A percentile compares a stretch with the other conserved stretches of the same genome.
These are phyloP conservation scores for Acanthosepion esculentum DNA, from an alignment of 2,888 invertebrate genomes.

Conservation along the genomic window DNA sequence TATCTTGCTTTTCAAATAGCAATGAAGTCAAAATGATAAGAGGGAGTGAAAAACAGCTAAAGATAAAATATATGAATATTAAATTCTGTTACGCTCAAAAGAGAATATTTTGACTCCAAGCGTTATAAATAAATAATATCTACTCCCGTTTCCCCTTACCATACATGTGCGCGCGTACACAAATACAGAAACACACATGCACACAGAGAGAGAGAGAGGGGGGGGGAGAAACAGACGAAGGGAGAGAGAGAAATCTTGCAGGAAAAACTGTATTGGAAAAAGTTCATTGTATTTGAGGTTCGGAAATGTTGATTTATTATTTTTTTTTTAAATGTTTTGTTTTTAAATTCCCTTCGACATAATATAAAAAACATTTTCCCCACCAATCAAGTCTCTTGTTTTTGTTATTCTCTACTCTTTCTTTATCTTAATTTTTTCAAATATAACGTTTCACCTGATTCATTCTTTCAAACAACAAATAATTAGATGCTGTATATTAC, in stretches of 20 bases:
- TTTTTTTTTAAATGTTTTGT: too few relatives aligned
- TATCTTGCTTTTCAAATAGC: conserved; percentile 9
- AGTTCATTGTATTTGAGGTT: neutral
- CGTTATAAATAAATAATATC: neutral
- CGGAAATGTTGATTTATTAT: too few relatives aligned
- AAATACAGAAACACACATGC: neutral
- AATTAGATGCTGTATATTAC: too few relatives aligned
- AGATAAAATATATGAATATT: conserved; percentile 33
- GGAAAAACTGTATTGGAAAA: neutral
- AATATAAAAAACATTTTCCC: too few relatives aligned
- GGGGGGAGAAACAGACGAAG: too few relatives aligned
- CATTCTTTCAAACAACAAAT: too few relatives aligned
- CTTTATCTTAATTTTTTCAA: too few relatives aligned
- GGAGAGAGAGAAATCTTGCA: neutral
- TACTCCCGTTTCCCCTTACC: neutral
- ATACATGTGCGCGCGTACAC: too few relatives aligned
- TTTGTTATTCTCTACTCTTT: too few relatives aligned
- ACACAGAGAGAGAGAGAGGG: neutral
- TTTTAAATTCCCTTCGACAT: too few relatives aligned
- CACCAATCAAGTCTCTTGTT: too few relatives aligned
- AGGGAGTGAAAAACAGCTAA: neutral
- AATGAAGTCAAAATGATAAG: neutral
- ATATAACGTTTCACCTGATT: too few relatives aligned
- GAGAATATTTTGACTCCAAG: conserved; percentile 15
- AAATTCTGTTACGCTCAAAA: neutral